Percentiles rank a stretch among this genome's conserved stretches.
Conservation (phyloP, 2,888 invertebrate genomes). For the Nomada goodeniana region DNA sequence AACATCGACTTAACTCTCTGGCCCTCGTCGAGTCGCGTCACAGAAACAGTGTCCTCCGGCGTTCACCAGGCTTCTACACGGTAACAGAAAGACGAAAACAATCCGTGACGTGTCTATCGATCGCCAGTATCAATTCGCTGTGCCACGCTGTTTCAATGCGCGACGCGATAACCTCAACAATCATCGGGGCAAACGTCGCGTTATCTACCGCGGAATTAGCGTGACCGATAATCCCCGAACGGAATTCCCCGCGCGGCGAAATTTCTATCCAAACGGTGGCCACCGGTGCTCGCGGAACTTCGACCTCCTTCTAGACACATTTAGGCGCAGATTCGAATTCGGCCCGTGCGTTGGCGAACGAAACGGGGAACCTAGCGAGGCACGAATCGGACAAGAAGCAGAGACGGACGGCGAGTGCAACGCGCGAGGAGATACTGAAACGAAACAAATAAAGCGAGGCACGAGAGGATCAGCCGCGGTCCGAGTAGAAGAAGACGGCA, state of each 20-base stretch:
- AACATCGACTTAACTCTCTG: slow-evolving; percentile 11
- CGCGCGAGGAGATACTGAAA: not conserved
- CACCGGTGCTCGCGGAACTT: slow-evolving; percentile 1
- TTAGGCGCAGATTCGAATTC: slow-evolving; percentile 3
- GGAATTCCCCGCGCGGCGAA: not conserved
- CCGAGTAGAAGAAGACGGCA: not conserved
- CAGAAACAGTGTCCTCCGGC: not conserved
- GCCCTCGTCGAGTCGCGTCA: not conserved
- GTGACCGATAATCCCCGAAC: no score
- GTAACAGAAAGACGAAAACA: slow-evolving; percentile 26
- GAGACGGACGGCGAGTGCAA: not conserved
- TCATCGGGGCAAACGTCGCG: not conserved
- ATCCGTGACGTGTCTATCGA: slow-evolving; percentile 6
- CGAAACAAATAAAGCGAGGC: not conserved
- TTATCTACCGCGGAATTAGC: no score
- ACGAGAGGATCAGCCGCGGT: not conserved
- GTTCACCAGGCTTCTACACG: not conserved
- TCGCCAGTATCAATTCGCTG: not conserved
- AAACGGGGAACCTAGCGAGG: not conserved
- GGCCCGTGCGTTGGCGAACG: not conserved
- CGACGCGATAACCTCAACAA: not conserved
- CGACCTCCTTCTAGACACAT: not conserved
- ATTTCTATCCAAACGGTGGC: not conserved
- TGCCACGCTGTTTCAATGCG: not conserved
- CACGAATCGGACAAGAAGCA: not conserved